phyloP scores from a whole-genome alignment of 2,113 vertebrate genomes.

The Sylvia atricapilla region DNA sequence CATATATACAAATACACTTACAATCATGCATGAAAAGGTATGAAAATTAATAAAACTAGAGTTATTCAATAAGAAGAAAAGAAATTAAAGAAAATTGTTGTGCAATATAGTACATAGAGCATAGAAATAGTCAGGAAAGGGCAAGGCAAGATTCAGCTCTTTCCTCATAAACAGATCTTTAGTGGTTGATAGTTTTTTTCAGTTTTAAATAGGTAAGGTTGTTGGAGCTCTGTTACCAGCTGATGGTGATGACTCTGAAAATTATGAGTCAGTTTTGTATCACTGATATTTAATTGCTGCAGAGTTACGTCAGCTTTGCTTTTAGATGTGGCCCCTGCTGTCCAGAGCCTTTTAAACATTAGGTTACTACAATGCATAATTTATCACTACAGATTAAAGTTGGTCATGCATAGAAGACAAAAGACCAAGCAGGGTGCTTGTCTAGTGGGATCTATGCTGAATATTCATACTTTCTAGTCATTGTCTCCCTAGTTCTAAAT shows the following conservation, averaged over 20 bases:
- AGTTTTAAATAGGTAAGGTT: neutral
- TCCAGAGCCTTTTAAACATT: neutral
- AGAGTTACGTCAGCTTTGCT: neutral
- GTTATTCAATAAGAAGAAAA: neutral
- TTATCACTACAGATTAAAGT: slow-evolving; percentile 11
- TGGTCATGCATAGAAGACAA: neutral
- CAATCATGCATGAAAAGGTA: neutral
- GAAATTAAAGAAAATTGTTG: neutral
- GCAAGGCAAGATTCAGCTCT: neutral
- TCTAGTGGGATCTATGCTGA: neutral
- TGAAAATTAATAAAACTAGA: neutral
- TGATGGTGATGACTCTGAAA: neutral
- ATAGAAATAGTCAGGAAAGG: neutral
- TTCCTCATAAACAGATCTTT: neutral
- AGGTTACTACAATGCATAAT: neutral
- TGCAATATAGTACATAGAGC: accelerated
- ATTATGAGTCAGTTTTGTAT: neutral
- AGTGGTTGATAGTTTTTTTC: accelerated
- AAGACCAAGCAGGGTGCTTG: neutral
- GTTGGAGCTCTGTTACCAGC: neutral
- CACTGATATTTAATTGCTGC: neutral
- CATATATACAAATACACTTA: neutral
- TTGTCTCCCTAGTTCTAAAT: neutral
- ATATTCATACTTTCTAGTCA: slow-evolving; percentile 3
- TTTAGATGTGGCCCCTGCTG: neutral